Percentiles rank a stretch among this genome's conserved stretches.
Evolutionary conservation across 2,113 vertebrate species (phyloP).

Genomic region (Lonchura striata): DNA sequence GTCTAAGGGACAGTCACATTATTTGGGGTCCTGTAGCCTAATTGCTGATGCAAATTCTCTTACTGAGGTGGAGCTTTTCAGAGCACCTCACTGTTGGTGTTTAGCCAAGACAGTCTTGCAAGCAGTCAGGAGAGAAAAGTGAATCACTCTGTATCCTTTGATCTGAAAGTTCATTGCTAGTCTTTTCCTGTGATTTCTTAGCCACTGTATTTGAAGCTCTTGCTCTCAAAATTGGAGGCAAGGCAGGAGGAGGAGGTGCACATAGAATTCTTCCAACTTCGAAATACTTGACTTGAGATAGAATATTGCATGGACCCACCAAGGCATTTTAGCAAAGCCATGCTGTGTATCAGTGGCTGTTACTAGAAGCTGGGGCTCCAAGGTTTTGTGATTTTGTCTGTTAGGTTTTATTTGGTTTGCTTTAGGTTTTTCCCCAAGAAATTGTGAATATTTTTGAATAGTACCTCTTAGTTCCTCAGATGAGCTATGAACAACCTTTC

Average conservation of each 20-base stretch:
- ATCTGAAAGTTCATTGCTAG: not conserved
- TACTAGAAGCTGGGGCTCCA: not conserved
- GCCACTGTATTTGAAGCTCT: not conserved
- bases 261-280: not conserved
- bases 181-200: slow-evolving; percentile 12
- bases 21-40: not conserved
- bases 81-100: not conserved
- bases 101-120: not conserved
- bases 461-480: not conserved
- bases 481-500: not conserved
- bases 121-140: not conserved
- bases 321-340: not conserved
- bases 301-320: not conserved
- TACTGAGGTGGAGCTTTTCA: not conserved
- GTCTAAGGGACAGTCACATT: not conserved
- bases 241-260: not conserved
- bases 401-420: not conserved
- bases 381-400: not conserved
- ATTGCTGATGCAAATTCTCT: not conserved
- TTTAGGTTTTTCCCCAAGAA: not conserved
- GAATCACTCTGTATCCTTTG: slow-evolving; percentile 17
- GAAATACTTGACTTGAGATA: not conserved
- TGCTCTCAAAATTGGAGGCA: not conserved
- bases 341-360: not conserved
- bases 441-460: slow-evolving; percentile 24